Base-by-base conservation (phyloP, 2,113 vertebrate genomes). In the Oncorhynchus kisutch region DNA sequence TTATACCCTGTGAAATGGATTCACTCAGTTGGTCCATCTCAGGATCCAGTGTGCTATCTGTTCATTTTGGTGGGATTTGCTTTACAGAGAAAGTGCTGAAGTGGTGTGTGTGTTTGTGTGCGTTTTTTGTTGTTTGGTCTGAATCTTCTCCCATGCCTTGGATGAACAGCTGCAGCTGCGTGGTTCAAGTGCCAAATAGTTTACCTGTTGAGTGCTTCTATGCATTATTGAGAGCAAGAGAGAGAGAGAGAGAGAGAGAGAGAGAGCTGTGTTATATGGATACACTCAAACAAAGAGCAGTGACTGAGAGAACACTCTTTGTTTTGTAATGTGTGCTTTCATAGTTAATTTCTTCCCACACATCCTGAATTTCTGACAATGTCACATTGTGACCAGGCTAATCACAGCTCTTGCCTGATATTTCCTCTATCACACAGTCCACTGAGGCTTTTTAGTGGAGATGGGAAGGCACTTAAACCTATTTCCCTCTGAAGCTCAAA, bases 271-370 rank as follows among this genome's bases (percentile, higher is more conserved):
- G 57, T 67, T 16, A 25, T 65, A 67, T 34, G n/a, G 73, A 6
- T 18, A 51, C 76, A 69, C 57, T 74, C 51, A 74, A 31, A 67
- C 67, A 73, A 73, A 80, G 71, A 45, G 2, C 20, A 34, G 68
- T 54, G 51, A 74, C 72, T 76, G 24, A 31, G 74, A 71, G 67
- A 54, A 27, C 49, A 13, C 25, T 68, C 60, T 68, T 78, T 79
- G 83, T 76, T 62, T 66, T 62, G 34, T 76, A 80, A 78, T 77
- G 75, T 70, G 72, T 54, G 51, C 51, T 54, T 54, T 54, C 18
- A 54, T 5, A 54, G 4, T 54, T 54, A 4, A 16, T 54, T 18
- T 54, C 51, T 54, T 18, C 16, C 51, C 51, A 54, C 51, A 54
- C 12, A 18, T 18, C 51, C 51, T 18, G 16, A 5, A 18, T 54